A percentile compares a stretch with the other conserved stretches of the same genome.
Conservation (phyloP, 2,888 invertebrate genomes). For the Rhagium mordax region DNA sequence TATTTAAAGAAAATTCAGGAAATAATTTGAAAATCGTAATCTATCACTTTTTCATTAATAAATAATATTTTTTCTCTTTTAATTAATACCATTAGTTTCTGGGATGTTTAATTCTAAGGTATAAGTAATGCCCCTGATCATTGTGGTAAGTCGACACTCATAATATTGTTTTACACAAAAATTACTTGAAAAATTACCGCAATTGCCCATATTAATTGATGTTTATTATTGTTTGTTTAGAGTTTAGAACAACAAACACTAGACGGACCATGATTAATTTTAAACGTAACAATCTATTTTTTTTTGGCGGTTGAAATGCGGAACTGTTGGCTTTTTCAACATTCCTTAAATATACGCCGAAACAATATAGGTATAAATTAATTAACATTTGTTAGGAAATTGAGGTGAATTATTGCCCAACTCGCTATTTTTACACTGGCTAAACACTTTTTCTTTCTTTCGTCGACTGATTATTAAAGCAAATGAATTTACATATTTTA, state of each 20-base stretch:
- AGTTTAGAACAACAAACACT: background rate
- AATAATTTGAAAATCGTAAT: too few species aligned
- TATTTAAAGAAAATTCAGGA: too few species aligned
- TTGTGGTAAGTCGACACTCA: too few species aligned
- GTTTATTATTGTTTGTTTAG: background rate
- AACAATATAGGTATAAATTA: background rate
- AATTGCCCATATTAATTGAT: background rate
- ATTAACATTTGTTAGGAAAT: conserved; percentile 2
- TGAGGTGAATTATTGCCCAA: conserved; percentile 12
- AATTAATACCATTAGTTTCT: too few species aligned
- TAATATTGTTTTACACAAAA: too few species aligned
- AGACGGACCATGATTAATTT: background rate
- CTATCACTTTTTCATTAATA: too few species aligned
- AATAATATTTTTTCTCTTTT: too few species aligned
- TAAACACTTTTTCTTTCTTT: conserved; percentile 32
- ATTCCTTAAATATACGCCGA: background rate
- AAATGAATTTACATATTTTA: conserved; percentile 5
- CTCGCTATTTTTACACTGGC: conserved; percentile 17
- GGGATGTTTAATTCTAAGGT: too few species aligned
- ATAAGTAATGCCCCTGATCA: too few species aligned
- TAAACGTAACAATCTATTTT: background rate
- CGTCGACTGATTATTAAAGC: background rate
- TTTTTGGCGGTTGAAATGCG: background rate
- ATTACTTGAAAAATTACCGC: too few species aligned
- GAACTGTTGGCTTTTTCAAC: background rate